A percentile compares a stretch with the other conserved stretches of the same genome.
phyloP scores from a whole-genome alignment of 2,888 invertebrate species.

The Lasioglossum malachurum region DNA sequence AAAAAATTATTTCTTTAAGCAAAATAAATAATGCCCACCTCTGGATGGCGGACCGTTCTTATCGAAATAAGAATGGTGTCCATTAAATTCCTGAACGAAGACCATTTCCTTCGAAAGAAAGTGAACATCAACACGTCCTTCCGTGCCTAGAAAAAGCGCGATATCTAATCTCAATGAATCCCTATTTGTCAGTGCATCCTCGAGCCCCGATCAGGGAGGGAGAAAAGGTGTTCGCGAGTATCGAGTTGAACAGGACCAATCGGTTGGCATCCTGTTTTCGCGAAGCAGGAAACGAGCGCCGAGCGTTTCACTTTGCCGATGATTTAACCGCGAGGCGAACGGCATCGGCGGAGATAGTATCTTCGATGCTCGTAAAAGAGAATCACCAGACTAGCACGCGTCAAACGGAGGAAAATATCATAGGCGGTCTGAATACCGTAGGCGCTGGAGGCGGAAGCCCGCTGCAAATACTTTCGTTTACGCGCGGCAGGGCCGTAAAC shows the following conservation, averaged over 20 bases:
- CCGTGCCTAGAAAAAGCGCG: not conserved
- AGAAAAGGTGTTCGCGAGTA: not conserved
- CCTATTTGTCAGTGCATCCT: not conserved
- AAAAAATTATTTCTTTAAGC: too few species aligned
- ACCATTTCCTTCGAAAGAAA: too few species aligned
- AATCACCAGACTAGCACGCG: constrained; percentile 45
- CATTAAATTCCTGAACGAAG: not conserved
- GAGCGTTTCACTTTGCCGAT: constrained; percentile 34
- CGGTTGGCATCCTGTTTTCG: not conserved
- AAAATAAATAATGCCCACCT: too few species aligned
- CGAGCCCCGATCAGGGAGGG: not conserved
- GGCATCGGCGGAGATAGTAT: constrained; percentile 14
- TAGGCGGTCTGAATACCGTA: constrained; percentile 42
- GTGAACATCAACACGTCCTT: not conserved
- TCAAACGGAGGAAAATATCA: constrained; percentile 57
- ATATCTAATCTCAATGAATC: not conserved
- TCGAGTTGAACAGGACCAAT: not conserved
- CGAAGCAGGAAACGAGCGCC: constrained; percentile 24
- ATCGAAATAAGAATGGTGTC: not conserved
- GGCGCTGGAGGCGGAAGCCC: constrained; percentile 43
- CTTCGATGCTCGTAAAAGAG: constrained; percentile 50
- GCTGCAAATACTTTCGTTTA: constrained; percentile 61
- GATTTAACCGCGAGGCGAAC: constrained; percentile 19
- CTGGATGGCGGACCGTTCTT: too few species aligned
- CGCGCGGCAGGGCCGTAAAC: constrained; percentile 55